phyloP scores from a whole-genome alignment of 2,888 invertebrate species.

The Tiliacea aurago region DNA sequence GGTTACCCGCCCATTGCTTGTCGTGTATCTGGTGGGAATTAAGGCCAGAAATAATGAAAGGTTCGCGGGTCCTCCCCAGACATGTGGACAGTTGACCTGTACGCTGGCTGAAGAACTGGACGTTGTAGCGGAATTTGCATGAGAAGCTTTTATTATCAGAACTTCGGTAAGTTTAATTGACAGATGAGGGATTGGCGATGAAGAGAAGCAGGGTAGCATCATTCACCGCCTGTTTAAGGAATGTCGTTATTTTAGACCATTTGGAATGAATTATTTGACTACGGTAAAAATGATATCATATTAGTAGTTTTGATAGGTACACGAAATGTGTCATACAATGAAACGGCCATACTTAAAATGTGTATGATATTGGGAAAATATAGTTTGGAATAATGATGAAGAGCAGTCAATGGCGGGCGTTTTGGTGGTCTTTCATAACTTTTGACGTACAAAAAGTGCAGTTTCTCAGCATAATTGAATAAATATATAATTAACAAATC shows the following conservation, averaged over 20 bases:
- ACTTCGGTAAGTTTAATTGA: too few relatives aligned
- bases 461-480: neutral
- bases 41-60: neutral
- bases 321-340: constrained; percentile 7
- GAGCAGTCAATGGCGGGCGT: neutral
- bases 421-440: neutral
- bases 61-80: neutral
- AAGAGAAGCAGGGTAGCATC: neutral
- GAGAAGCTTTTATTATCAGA: neutral
- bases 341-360: constrained; percentile 11
- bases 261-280: neutral
- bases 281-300: neutral
- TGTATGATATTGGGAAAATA: neutral
- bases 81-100: neutral
- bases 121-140: neutral
- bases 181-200: too few relatives aligned
- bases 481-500: neutral
- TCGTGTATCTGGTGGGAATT: neutral
- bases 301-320: neutral
- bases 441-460: neutral
- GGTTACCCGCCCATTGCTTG: constrained; percentile 26
- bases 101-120: neutral
- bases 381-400: neutral
- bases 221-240: neutral
- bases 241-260: neutral